Percentiles rank a stretch among this genome's conserved stretches.
phyloP scores from a whole-genome alignment of 2,888 invertebrate genomes.

The Pseudoips prasinana region DNA sequence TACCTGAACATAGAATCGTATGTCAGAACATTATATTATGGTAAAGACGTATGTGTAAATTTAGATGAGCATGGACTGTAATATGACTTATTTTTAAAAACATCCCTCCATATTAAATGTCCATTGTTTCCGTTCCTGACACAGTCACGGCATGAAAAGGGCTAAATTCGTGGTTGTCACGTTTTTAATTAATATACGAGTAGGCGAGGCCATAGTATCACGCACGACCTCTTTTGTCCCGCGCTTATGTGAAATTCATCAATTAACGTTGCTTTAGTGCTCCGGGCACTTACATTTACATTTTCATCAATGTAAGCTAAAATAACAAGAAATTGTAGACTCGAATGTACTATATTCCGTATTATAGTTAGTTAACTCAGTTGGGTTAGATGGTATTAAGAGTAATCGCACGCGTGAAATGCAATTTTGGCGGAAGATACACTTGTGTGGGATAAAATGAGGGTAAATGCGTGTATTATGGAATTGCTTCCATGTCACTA shows the following conservation, averaged over 20 bases:
- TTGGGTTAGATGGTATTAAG: too few species aligned
- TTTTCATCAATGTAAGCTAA: conserved; percentile 24
- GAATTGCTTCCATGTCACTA: conserved; percentile 1
- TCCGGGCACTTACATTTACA: conserved; percentile 36
- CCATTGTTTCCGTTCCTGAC: conserved; percentile 40
- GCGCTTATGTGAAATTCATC: conserved; percentile 58
- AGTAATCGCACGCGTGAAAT: too few species aligned
- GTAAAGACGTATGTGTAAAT: too few species aligned
- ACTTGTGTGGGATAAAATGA: too few species aligned
- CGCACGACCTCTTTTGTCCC: conserved; percentile 51
- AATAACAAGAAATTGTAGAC: conserved; percentile 14
- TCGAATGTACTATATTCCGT: too few species aligned
- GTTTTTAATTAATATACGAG: conserved; percentile 76
- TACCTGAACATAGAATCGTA: too few species aligned
- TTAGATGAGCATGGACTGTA: too few species aligned
- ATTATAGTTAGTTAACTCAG: too few species aligned
- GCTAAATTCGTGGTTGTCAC: conserved; percentile 69
- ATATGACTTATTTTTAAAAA: too few species aligned
- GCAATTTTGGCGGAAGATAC: too few species aligned
- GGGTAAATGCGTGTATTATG: too few species aligned
- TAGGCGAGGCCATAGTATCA: conserved; percentile 49
- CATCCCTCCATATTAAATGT: conserved; percentile 7
- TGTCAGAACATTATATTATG: too few species aligned
- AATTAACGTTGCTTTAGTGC: conserved; percentile 50
- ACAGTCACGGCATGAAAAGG: conserved; percentile 58